Evolutionary conservation across 2,797 vertebrate species (phyloP).

Genomic region (Hirundo rustica): DNA sequence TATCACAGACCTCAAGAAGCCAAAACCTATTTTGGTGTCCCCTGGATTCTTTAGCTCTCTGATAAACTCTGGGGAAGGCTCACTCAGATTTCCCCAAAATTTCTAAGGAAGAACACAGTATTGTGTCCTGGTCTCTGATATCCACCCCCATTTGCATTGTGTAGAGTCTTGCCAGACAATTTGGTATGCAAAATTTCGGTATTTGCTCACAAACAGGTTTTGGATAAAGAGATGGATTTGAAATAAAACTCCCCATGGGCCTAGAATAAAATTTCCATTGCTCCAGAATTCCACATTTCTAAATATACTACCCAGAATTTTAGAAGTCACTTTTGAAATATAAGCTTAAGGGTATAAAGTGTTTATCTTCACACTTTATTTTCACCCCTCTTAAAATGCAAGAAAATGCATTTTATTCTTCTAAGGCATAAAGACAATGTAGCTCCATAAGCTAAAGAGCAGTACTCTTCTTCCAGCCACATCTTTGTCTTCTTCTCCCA

Average conservation of each 20-base stretch:
- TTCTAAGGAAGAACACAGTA: not conserved
- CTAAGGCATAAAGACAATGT: not conserved
- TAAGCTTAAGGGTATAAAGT: not conserved
- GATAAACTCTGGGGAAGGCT: not conserved
- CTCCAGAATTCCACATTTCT: not conserved
- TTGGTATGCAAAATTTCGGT: not conserved
- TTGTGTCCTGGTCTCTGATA: not conserved
- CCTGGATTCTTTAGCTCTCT: not conserved
- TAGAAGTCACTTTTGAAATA: not conserved
- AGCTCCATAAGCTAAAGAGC: not conserved
- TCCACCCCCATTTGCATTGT: not conserved
- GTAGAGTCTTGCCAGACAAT: not conserved
- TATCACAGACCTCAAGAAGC: not conserved
- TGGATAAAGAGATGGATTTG: not conserved
- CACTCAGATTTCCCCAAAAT: not conserved
- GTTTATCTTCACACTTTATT: not conserved
- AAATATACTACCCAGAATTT: not conserved
- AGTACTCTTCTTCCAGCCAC: not conserved
- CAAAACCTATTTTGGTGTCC: not conserved
- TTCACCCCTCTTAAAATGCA: not conserved
- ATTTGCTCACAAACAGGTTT: not conserved
- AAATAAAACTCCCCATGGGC: not conserved
- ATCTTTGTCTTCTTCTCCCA: not conserved
- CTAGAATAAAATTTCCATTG: not conserved
- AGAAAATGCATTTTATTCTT: not conserved